Percentiles rank a stretch among this genome's conserved stretches.
These are phyloP conservation scores for Agrochola lota DNA, from an alignment of 2,888 invertebrate genomes.

Conservation along the genomic window DNA sequence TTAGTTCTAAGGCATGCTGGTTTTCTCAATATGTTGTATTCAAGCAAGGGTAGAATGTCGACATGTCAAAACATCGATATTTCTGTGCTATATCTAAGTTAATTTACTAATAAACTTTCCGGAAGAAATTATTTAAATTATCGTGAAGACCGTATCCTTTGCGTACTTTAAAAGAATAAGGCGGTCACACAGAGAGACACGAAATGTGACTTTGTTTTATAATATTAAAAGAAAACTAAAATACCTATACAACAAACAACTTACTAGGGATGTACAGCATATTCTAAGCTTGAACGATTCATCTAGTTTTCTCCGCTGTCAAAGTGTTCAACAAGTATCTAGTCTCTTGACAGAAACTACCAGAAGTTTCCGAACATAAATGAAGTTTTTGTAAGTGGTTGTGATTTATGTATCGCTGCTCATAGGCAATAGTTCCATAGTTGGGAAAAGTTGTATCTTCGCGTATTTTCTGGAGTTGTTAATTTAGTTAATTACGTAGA, in stretches of 20 bases:
- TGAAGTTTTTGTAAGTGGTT: conserved; percentile 38
- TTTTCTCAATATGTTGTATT: neutral
- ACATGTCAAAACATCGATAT: too few species aligned
- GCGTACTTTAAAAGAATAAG: too few species aligned
- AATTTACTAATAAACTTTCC: too few species aligned
- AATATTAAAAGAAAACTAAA: neutral
- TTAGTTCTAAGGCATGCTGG: neutral
- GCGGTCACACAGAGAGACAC: too few species aligned
- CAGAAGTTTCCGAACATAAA: conserved; percentile 27
- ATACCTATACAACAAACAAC: neutral
- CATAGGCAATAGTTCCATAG: conserved; percentile 18
- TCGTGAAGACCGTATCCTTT: too few species aligned
- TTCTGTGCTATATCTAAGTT: too few species aligned
- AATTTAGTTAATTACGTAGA: conserved; percentile 17
- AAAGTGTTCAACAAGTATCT: conserved; percentile 24
- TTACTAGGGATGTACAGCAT: neutral
- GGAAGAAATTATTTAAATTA: too few species aligned
- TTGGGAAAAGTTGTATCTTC: conserved; percentile 38
- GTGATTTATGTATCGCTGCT: conserved; percentile 40
- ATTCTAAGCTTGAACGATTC: neutral
- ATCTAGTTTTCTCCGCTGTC: conserved; percentile 3
- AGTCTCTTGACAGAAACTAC: conserved; percentile 31
- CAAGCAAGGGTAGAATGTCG: too few species aligned
- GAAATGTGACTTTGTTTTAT: too few species aligned
- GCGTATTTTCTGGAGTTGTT: conserved; percentile 6